Base-by-base conservation (phyloP, 2,797 vertebrate species). In the Sebastes cheni region DNA sequence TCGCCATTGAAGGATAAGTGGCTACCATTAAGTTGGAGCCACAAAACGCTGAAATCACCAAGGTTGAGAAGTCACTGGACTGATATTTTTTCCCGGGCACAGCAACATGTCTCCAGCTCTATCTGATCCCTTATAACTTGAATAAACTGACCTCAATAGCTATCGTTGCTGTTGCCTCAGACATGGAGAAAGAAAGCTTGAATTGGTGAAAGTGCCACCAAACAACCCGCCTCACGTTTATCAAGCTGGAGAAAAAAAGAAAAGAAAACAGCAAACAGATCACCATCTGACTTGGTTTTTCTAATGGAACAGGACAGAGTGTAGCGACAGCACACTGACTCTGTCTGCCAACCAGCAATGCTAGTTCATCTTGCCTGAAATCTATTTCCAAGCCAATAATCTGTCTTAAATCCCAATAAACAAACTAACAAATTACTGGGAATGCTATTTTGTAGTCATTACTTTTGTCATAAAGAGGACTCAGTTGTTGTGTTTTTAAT, bases 301-400 rank as follows among this genome's bases (percentile, higher is more conserved):
- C 70, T 81, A 79, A 75, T 83, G 27, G 61, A 81, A 68, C 70
- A 50, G 62, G 61, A 76, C 59, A 72, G 75, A 65, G 39, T 69
- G 66, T 59, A 42, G 73, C 0, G 22, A 79, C 68, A 69, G 66
- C 70, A 65, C 65, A 56, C 39, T 34, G 69, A 59, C 42, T 75
- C 61, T 64, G 18, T 75, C 74, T 83, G 75, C 79, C 68, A 77
- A 76, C 67, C 42, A 71, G 54, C 65, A 60, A 64, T 71, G 50
- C 39, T 50, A 46, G 67, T 68, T 73, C 39, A 64, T 67, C 71
- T 67, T 54, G 25, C 39, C 67, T 50, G n/a, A 72, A 69, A 82
- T 77, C 18, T 4, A 30, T 56, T 77, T 82, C 50, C 20, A 64
- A 77, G 56, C 39, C 32, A 77, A 60, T 2, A 68, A 82, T 77